These are phyloP conservation scores for Cylas formicarius DNA, from an alignment of 1,140 invertebrate species.

Conservation along the genomic window DNA sequence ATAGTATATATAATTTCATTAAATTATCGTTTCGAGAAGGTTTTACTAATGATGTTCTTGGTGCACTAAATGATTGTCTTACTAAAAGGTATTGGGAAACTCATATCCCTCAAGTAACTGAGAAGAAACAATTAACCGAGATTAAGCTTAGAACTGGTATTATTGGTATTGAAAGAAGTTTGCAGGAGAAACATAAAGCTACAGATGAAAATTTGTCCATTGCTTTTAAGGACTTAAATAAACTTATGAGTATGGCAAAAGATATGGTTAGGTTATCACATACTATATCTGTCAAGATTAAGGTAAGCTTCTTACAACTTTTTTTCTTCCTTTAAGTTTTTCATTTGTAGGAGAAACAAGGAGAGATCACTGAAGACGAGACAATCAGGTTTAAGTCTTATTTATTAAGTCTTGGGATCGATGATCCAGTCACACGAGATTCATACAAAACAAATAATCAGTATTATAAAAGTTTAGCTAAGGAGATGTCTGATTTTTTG, in stretches of 20 bases:
- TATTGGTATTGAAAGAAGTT: conserved; percentile 87
- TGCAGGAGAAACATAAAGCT: conserved; percentile 82
- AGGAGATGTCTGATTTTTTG: conserved; percentile 78
- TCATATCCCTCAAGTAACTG: conserved; percentile 26
- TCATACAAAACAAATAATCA: conserved; percentile 78
- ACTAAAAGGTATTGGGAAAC: conserved; percentile 54
- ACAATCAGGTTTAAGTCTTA: conserved; percentile 94
- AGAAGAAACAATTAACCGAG: conserved; percentile 34
- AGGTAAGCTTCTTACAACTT: conserved; percentile 47
- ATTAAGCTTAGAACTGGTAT: conserved; percentile 81
- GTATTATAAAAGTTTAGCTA: conserved; percentile 81
- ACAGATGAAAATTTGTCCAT: conserved; percentile 85
- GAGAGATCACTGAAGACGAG: conserved; percentile 95
- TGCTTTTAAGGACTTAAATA: conserved; percentile 92
- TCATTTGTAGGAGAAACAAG: conserved; percentile 75
- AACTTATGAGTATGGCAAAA: conserved; percentile 93
- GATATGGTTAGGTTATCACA: conserved; percentile 94
- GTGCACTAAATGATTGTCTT: conserved; percentile 54
- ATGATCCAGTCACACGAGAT: conserved; percentile 92
- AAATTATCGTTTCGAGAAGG: conserved; percentile 87
- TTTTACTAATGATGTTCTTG: conserved; percentile 62
- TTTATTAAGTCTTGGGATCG: conserved; percentile 91
- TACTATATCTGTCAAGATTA: conserved; percentile 87
- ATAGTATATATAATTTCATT: conserved; percentile 65
- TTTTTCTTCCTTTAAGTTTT: conserved; percentile 7